Percentiles rank a stretch among this genome's conserved stretches.
Conservation (phyloP, 2,797 vertebrate genomes). For the Oreonectes daqikongensis region DNA sequence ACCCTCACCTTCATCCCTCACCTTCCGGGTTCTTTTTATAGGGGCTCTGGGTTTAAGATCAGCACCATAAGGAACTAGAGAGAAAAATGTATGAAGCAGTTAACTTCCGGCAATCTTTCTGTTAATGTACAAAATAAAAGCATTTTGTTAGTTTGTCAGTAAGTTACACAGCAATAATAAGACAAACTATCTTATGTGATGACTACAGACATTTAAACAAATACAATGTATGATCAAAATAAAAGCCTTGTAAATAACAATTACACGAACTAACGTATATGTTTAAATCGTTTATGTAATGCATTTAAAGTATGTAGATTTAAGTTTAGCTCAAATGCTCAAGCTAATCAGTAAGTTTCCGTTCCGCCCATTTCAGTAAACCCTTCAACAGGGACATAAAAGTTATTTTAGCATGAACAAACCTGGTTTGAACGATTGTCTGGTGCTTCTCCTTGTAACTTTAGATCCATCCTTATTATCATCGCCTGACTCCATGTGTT, state of each 20-base stretch:
- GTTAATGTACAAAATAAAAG: neutral
- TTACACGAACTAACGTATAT: neutral
- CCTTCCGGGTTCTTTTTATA: conserved; percentile 61
- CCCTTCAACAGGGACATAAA: neutral
- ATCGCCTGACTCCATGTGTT: conserved; percentile 63
- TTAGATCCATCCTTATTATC: neutral
- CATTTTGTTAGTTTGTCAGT: neutral
- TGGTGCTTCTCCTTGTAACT: conserved; percentile 56
- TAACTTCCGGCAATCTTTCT: neutral
- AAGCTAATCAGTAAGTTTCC: neutral
- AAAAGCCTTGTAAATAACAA: neutral
- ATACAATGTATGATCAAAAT: neutral
- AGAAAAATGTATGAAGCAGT: neutral
- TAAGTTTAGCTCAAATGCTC: neutral
- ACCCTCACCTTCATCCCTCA: too few species aligned
- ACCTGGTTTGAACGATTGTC: conserved; percentile 56
- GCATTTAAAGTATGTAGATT: neutral
- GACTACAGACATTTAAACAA: neutral
- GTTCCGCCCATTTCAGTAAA: neutral
- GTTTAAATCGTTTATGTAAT: neutral
- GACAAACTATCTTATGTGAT: too few species aligned
- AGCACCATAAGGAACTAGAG: conserved; percentile 32
- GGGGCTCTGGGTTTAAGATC: conserved; percentile 62
- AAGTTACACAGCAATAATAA: too few species aligned
- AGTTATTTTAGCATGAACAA: conserved; percentile 23